Conservation (phyloP, 2,113 vertebrate genomes). For the Falcunculus frontatus region DNA sequence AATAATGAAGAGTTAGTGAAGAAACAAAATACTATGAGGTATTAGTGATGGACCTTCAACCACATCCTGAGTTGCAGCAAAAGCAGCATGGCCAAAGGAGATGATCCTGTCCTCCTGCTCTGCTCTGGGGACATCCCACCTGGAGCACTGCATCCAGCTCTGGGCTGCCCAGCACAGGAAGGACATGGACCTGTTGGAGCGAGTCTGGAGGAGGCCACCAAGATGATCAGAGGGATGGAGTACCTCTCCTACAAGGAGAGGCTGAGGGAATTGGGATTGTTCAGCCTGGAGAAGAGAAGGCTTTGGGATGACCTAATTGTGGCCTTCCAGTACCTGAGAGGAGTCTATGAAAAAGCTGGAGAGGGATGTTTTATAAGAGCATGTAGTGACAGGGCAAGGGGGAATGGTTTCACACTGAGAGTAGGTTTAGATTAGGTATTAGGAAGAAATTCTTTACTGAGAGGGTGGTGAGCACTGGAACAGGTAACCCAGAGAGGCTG, state of each 20-base stretch:
- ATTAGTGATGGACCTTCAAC: neutral
- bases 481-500: neutral
- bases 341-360: neutral
- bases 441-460: neutral
- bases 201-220: neutral
- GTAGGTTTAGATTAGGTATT: neutral
- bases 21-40: neutral
- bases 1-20: neutral
- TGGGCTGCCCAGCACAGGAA: neutral
- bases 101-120: neutral
- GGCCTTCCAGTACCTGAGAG: neutral
- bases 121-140: neutral
- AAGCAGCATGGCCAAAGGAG: neutral
- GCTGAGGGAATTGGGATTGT: neutral
- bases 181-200: accelerated
- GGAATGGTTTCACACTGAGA: neutral
- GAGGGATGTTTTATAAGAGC: neutral
- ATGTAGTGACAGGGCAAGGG: neutral
- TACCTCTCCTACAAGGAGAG: neutral
- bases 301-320: neutral
- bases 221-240: neutral
- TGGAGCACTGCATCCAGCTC: neutral
- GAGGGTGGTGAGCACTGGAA: neutral
- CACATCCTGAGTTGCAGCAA: neutral
- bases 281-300: neutral